Conservation (phyloP, 2,797 vertebrate genomes). For the Cuniculus paca region DNA sequence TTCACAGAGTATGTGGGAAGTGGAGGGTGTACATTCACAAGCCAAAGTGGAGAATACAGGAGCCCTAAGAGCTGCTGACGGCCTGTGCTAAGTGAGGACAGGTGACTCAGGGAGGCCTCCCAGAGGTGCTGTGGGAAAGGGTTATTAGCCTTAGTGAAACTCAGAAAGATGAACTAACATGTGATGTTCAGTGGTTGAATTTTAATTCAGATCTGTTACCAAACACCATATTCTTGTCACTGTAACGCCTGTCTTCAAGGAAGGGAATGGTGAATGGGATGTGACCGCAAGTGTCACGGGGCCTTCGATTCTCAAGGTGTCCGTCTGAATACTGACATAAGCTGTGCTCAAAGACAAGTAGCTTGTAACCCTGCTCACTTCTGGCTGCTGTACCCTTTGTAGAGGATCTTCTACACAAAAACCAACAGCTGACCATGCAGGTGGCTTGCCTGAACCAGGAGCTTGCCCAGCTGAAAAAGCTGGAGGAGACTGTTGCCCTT, state of each 20-base stretch:
- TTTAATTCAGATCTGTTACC: conserved; percentile 50
- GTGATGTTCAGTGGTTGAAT: neutral
- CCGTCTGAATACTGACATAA: neutral
- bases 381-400: conserved; percentile 12
- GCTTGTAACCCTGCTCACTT: conserved; percentile 50
- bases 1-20: neutral
- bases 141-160: conserved; percentile 28
- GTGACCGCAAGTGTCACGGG: neutral
- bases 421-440: conserved; percentile 74
- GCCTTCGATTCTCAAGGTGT: neutral
- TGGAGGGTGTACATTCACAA: neutral
- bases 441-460: conserved; percentile 82
- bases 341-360: neutral
- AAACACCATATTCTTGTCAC: neutral
- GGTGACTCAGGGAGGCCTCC: neutral
- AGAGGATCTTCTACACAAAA: conserved; percentile 79
- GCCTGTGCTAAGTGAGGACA: neutral
- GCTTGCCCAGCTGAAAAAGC: conserved; percentile 72
- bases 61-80: conserved; percentile 10
- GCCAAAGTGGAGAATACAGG: conserved; percentile 41
- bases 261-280: neutral
- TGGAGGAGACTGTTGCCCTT: conserved; percentile 80
- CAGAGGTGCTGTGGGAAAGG: neutral
- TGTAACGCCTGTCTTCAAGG: conserved; percentile 2
- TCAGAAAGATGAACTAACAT: conserved; percentile 44